Base-by-base conservation (phyloP, 2,113 vertebrate genomes). In the Dermatemys mawii region DNA sequence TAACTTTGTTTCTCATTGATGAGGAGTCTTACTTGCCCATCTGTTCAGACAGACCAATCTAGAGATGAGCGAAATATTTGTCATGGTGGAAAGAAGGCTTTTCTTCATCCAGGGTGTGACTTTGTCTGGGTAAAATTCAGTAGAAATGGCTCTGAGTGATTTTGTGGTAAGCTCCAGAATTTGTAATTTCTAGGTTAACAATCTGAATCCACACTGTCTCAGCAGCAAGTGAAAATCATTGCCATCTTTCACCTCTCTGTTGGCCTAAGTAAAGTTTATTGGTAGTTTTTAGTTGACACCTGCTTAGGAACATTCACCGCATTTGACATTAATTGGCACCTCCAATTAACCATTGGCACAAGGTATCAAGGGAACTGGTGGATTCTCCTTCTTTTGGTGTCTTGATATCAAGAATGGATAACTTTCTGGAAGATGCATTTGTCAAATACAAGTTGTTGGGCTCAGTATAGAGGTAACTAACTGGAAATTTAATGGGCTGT, bases 221-320 rank as follows among this genome's bases (percentile, higher is more conserved):
- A 19, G n/a, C 35, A 70, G 63, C 19, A 38, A n/a, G 63, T 60
- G 55, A 38, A 70, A 38, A 38, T 38, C 35, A 70, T 70, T 38
- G n/a, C 21, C n/a, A 38, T 38, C 8, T 38, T 70, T 11, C 21
- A 70, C 5, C 44, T 24, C 26, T 32, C 26, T 73, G 86, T 49
- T 24, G 29, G 76, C 38, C 54, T 60, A 19, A 84, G 16, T 44
- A 29, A 86, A 55, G 38, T 22, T 24, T 4, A 4, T 80, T 75
- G 79, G 51, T 50, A 6, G 0, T 32, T 41, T 35, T 29, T 27
- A 38, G n/a, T n/a, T n/a, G n/a, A n/a, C n/a, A n/a, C n/a, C n/a
- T n/a, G n/a, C n/a, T n/a, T n/a, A n/a, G n/a, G n/a, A n/a, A n/a
- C 32, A 50, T 63, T 3, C 4, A 8, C 11, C 9, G 1, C 32